These are phyloP conservation scores for Macquaria australasica DNA, from an alignment of 2,113 vertebrate species.

Conservation along the genomic window DNA sequence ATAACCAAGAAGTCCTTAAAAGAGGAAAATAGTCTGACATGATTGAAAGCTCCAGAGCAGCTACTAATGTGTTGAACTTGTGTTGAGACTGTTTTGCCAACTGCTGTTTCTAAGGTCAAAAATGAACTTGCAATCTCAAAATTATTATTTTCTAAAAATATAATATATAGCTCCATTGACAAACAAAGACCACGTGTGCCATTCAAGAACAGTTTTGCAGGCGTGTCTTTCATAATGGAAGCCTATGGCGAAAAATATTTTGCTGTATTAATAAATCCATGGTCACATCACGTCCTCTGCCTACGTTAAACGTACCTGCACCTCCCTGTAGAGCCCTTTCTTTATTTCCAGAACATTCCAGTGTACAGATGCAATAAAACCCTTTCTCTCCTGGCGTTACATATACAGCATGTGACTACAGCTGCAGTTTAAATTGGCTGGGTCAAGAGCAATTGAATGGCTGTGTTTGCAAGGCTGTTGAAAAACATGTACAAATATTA, in stretches of 20 bases:
- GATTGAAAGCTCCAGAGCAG: neutral
- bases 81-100: neutral
- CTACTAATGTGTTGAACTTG: neutral
- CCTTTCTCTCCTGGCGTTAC: neutral
- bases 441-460: neutral
- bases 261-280: neutral
- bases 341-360: slow-evolving; percentile 17
- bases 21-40: neutral
- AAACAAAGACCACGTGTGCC: neutral
- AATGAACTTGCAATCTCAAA: neutral
- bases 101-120: neutral
- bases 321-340: neutral
- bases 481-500: slow-evolving; percentile 38
- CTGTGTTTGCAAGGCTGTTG: slow-evolving; percentile 15
- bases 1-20: neutral
- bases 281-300: neutral
- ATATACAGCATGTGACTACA: slow-evolving; percentile 11
- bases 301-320: neutral
- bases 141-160: neutral
- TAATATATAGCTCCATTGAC: neutral
- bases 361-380: neutral
- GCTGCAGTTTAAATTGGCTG: slow-evolving; percentile 20
- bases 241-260: neutral
- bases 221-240: neutral
- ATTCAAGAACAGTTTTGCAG: neutral